Evolutionary conservation across 2,797 vertebrate genomes (phyloP).

Genomic region (Malacoctenus gilli): DNA sequence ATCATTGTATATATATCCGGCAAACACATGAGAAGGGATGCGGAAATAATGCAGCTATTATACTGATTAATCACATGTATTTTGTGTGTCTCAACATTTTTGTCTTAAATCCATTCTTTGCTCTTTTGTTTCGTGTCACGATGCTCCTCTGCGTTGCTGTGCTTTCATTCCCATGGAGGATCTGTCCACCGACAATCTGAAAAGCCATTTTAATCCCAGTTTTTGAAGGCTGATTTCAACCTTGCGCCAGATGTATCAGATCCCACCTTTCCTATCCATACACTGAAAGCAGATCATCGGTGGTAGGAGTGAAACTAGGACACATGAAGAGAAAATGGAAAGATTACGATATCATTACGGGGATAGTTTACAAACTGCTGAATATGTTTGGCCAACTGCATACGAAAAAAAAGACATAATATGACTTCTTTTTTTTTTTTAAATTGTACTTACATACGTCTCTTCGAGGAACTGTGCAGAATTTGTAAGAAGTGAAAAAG

Average conservation of each 20-base stretch:
- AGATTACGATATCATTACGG: no score
- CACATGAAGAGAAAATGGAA: no score
- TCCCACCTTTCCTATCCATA: slow-evolving; percentile 36
- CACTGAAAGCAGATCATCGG: slow-evolving; percentile 32
- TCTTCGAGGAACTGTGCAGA: no score
- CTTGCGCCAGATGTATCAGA: slow-evolving; percentile 50
- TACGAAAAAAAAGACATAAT: no score
- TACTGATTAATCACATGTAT: neutral
- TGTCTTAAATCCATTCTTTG: slow-evolving; percentile 4
- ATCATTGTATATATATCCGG: neutral
- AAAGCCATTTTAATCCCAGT: slow-evolving; percentile 62
- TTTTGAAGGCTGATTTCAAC: slow-evolving; percentile 47
- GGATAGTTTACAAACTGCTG: no score
- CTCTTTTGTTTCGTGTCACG: slow-evolving; percentile 2
- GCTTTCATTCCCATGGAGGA: slow-evolving; percentile 11
- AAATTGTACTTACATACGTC: no score
- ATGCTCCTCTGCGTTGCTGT: neutral
- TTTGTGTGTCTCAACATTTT: neutral
- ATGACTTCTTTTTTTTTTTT: no score
- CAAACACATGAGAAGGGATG: neutral
- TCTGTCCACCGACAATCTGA: slow-evolving; percentile 46
- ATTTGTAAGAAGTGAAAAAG: no score
- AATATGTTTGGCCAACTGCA: no score
- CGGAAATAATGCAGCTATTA: no score
- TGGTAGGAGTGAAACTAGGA: slow-evolving; percentile 6